Conservation (phyloP, 2,888 invertebrate genomes). For the Hyposoter dolosus region DNA sequence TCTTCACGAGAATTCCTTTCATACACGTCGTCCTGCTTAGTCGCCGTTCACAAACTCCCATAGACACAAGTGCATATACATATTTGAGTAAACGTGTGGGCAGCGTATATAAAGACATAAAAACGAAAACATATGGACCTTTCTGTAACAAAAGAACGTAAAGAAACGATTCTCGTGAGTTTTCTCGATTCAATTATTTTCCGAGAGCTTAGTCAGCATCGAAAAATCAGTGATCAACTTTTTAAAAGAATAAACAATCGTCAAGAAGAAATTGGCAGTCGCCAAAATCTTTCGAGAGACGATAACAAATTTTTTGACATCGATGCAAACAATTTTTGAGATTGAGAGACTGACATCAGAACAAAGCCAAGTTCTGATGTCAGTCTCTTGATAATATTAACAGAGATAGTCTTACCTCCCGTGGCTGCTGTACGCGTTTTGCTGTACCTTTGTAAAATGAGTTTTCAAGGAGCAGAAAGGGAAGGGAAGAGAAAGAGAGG, state of each 20-base stretch:
- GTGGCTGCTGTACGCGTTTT: conserved; percentile 48
- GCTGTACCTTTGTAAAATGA: conserved; percentile 57
- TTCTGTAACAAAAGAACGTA: background rate
- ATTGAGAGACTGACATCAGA: no score
- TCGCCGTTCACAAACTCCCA: conserved; percentile 43
- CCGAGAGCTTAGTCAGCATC: background rate
- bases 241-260: background rate
- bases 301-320: background rate
- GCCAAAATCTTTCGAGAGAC: background rate
- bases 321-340: background rate
- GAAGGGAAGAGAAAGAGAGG: conserved; percentile 62
- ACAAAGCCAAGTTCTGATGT: background rate
- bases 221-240: background rate
- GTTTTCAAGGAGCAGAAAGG: conserved; percentile 11
- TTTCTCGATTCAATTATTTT: background rate
- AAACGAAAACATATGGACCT: background rate
- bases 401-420: conserved; percentile 14
- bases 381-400: background rate
- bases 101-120: background rate
- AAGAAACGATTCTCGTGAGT: background rate
- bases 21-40: conserved; percentile 40
- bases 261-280: background rate
- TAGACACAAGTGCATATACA: conserved; percentile 7
- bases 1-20: conserved; percentile 64
- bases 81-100: conserved; percentile 4